Percentiles rank a stretch among this genome's conserved stretches.
Conservation (phyloP, 2,888 invertebrate genomes). For the Melieria omissa region DNA sequence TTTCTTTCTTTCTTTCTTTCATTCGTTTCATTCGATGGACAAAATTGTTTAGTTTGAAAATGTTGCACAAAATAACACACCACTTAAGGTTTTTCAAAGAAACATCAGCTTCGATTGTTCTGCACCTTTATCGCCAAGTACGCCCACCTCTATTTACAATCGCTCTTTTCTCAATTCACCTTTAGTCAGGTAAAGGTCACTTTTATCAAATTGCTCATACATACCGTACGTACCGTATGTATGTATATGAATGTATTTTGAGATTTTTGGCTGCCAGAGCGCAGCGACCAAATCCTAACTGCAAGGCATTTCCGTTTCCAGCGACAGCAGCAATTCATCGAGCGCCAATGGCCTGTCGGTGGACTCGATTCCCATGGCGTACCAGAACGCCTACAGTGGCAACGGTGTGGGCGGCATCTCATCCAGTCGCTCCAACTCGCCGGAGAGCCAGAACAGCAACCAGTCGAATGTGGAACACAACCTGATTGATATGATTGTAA, state of each 20-base stretch:
- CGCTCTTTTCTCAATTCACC: conserved; percentile 66
- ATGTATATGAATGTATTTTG: not conserved
- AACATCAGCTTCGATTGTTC: conserved; percentile 67
- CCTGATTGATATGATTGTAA: conserved; percentile 64
- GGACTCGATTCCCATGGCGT: conserved; percentile 59
- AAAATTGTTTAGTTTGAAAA: conserved; percentile 63
- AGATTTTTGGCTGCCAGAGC: not conserved
- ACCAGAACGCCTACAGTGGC: conserved; percentile 50
- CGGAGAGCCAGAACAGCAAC: conserved; percentile 64
- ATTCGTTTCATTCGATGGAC: conserved; percentile 19
- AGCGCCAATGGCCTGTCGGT: conserved; percentile 59
- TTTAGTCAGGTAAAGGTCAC: conserved; percentile 62
- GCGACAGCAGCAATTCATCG: conserved; percentile 63
- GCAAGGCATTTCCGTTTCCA: conserved; percentile 38
- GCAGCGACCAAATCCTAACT: not conserved
- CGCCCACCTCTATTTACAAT: conserved; percentile 66
- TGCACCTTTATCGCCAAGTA: conserved; percentile 67
- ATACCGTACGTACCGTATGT: not conserved
- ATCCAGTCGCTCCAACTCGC: conserved; percentile 64
- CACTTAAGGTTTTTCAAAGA: conserved; percentile 67
- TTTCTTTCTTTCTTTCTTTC: conserved; percentile 30
- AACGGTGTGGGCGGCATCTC: conserved; percentile 46
- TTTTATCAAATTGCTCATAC: not conserved
- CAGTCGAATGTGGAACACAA: conserved; percentile 61
- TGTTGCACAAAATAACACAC: conserved; percentile 67